A percentile compares a stretch with the other conserved stretches of the same genome.
Evolutionary conservation across 2,113 vertebrate species (phyloP).

Genomic region (Megaceryle torquata): DNA sequence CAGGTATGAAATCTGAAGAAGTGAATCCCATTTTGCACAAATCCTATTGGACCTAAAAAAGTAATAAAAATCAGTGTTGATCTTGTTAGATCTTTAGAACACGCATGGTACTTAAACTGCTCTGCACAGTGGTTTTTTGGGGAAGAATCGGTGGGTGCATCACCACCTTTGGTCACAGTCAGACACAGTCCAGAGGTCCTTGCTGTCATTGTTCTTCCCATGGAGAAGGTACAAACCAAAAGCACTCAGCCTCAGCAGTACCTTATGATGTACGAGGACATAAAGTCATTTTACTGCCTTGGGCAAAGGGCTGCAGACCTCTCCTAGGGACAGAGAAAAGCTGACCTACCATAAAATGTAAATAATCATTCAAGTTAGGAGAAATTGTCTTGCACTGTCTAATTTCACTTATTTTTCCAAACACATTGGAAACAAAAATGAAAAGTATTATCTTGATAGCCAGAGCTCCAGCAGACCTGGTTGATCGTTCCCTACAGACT

Average conservation of each 20-base stretch:
- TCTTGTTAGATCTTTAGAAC: not conserved
- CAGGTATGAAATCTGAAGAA: not conserved
- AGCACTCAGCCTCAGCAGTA: not conserved
- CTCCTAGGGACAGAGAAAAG: not conserved
- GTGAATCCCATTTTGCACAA: not conserved
- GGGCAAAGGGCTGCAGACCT: not conserved
- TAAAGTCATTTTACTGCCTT: not conserved
- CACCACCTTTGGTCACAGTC: not conserved
- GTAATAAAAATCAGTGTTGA: not conserved
- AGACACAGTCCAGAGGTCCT: not conserved
- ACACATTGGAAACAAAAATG: not conserved
- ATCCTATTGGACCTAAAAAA: not conserved
- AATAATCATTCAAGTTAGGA: not conserved
- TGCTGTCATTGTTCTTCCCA: accelerated
- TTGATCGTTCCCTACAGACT: not conserved
- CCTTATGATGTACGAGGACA: not conserved
- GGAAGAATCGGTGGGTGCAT: not conserved
- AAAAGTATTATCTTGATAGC: not conserved
- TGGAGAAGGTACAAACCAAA: not conserved
- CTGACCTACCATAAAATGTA: not conserved
- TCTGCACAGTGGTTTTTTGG: not conserved
- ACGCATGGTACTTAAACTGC: accelerated
- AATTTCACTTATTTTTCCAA: not conserved
- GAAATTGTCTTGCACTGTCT: not conserved
- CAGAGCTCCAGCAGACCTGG: not conserved